Conservation (phyloP, 2,113 vertebrate species). For the Melanocharis versteri region DNA sequence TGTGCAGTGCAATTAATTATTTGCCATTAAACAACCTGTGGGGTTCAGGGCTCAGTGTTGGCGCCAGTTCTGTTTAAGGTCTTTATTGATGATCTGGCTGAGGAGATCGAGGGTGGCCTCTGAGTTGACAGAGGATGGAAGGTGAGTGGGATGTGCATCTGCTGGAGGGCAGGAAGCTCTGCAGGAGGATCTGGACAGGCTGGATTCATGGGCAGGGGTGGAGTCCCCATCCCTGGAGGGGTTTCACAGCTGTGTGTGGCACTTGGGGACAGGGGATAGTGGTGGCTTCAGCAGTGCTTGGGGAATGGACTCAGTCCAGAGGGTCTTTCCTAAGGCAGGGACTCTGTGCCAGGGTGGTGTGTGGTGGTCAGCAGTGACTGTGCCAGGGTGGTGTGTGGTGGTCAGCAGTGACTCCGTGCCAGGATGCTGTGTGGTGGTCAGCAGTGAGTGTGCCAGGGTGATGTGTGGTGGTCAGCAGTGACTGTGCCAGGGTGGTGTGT, state of each 20-base stretch:
- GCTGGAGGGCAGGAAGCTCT: not conserved
- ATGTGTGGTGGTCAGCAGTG: not conserved
- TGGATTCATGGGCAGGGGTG: not conserved
- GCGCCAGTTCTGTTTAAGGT: not conserved
- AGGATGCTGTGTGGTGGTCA: too few relatives aligned
- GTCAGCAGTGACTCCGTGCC: not conserved
- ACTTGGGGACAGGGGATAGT: not conserved
- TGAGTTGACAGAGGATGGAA: not conserved
- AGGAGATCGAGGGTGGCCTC: not conserved
- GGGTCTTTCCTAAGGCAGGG: not conserved
- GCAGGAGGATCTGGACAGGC: not conserved
- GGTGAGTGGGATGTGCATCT: not conserved
- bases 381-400: not conserved
- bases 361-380: not conserved
- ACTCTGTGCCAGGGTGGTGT: not conserved
- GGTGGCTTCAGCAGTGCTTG: not conserved
- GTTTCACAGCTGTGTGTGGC: too few relatives aligned
- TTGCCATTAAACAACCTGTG: not conserved
- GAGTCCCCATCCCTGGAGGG: not conserved
- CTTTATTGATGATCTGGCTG: not conserved
- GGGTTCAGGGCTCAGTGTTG: not conserved
- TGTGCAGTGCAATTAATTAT: not conserved
- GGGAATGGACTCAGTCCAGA: rapidly evolving
- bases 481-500: too few relatives aligned
- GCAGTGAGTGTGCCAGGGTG: not conserved